These are phyloP conservation scores for Teleiodes luculella DNA, from an alignment of 2,888 invertebrate species.

Conservation along the genomic window DNA sequence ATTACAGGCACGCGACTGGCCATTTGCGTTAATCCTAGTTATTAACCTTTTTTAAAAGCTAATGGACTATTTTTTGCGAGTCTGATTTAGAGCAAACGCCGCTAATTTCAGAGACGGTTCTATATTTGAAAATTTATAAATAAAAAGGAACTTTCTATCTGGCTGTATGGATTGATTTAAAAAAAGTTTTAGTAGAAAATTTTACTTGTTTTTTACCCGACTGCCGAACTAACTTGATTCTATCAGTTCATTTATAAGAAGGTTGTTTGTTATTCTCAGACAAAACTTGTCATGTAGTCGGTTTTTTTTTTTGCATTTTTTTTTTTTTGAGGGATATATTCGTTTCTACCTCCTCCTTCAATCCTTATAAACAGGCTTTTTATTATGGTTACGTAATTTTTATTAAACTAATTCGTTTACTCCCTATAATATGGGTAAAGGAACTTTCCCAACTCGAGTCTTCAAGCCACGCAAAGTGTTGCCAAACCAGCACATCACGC, in stretches of 20 bases:
- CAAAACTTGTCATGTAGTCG: too few species aligned
- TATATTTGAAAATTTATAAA: slow-evolving; percentile 17
- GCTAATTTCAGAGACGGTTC: slow-evolving; percentile 27
- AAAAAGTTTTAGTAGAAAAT: neutral
- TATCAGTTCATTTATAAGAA: neutral
- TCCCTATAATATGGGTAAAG: too few species aligned
- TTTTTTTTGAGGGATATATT: too few species aligned
- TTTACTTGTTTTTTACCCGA: neutral
- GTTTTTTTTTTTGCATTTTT: too few species aligned
- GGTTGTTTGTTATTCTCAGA: too few species aligned
- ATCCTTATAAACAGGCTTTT: too few species aligned
- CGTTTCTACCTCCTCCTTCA: too few species aligned
- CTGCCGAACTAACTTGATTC: neutral
- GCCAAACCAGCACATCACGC: neutral
- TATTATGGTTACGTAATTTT: too few species aligned
- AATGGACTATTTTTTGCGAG: slow-evolving; percentile 41
- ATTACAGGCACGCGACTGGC: slow-evolving; percentile 50
- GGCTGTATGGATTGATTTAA: neutral
- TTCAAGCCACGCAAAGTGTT: neutral
- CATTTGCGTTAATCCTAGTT: slow-evolving; percentile 51
- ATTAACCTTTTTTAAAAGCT: slow-evolving; percentile 54
- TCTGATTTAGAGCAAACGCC: slow-evolving; percentile 35
- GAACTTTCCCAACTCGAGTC: neutral
- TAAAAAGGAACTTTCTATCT: too few species aligned
- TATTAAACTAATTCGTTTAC: neutral